Base-by-base conservation (phyloP, 2,888 invertebrate species). In the Dioctria rufipes region DNA sequence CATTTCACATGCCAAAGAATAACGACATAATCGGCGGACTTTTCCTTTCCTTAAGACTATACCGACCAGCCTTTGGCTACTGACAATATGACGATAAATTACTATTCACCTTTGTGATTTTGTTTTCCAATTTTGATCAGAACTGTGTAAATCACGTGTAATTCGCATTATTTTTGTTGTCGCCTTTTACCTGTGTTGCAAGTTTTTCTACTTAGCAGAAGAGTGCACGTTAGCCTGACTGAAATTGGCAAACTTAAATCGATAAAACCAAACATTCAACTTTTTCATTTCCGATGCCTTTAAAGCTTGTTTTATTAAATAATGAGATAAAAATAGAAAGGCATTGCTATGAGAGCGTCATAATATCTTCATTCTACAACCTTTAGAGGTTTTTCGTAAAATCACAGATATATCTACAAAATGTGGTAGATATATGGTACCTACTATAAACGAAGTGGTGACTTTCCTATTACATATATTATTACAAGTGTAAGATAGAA, bases 41-140 rank as follows among this genome's bases (percentile, higher is more conserved):
- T 73, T 73, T 73, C 58, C 73, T 73, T 73, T 73, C 73, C 42
- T 58, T 60, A 54, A 5, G 42, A 60, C 3, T n/a, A 9, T 42
- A 58, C 37, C 39, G 9, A 3, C 6, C 43, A 5, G n/a, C 5
- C 11, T 13, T 60, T 11, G 42, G 42, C 3, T 40, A 42, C 37
- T 39, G 25, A 69, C 49, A 69, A 69, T 69, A 69, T 49, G 69
- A 25, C 69, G 39, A 69, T 69, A 69, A 69, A 69, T 69, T 69
- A 54, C 13, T 42, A 61, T 61, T 61, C 42, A 13, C 39, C n/a
- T 11, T n/a, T 58, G 73, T 42, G 73, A 39, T 51, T 73, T 60
- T 42, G 73, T 42, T 73, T 58, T 73, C 51, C 9, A 58, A 40
- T 73, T 73, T 8, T 5, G 46, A 40, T 71, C 71, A 11, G 54